These are phyloP conservation scores for Mus spretus DNA, from an alignment of 2,797 vertebrate genomes.

Conservation along the genomic window DNA sequence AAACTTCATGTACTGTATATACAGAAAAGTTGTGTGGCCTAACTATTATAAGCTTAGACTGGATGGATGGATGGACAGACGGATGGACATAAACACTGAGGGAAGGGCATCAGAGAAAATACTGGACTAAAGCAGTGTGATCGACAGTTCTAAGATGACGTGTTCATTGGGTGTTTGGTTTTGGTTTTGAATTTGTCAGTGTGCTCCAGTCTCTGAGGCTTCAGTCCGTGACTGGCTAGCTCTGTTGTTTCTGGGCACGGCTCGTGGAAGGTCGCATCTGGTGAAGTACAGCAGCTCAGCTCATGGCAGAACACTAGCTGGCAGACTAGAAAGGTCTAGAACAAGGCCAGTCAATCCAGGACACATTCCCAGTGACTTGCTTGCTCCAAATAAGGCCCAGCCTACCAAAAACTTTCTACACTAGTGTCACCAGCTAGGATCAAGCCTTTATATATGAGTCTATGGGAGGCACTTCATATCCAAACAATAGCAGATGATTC, in stretches of 20 bases:
- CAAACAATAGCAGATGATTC: background rate
- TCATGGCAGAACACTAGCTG: background rate
- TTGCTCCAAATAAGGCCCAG: background rate
- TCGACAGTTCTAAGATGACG: slow-evolving; percentile 44
- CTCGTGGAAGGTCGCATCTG: background rate
- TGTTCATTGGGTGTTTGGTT: background rate
- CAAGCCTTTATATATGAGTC: background rate
- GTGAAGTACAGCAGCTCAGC: background rate
- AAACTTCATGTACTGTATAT: slow-evolving; percentile 5
- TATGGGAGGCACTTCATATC: background rate
- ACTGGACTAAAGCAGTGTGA: slow-evolving; percentile 29
- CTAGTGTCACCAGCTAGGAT: background rate
- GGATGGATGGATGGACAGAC: background rate
- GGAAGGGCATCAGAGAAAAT: slow-evolving; percentile 26
- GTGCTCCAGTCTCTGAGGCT: background rate
- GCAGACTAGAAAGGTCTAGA: background rate
- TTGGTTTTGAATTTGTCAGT: too few relatives aligned
- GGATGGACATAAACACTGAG: background rate
- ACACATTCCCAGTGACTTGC: background rate
- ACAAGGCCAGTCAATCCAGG: background rate
- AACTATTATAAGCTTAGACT: slow-evolving; percentile 37
- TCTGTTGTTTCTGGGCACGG: background rate
- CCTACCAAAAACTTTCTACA: background rate
- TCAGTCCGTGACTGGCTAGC: background rate
- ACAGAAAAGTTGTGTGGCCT: slow-evolving; percentile 54